These are phyloP conservation scores for Drosophila hawaiiensis DNA, from an alignment of 2,888 invertebrate species.

Conservation along the genomic window DNA sequence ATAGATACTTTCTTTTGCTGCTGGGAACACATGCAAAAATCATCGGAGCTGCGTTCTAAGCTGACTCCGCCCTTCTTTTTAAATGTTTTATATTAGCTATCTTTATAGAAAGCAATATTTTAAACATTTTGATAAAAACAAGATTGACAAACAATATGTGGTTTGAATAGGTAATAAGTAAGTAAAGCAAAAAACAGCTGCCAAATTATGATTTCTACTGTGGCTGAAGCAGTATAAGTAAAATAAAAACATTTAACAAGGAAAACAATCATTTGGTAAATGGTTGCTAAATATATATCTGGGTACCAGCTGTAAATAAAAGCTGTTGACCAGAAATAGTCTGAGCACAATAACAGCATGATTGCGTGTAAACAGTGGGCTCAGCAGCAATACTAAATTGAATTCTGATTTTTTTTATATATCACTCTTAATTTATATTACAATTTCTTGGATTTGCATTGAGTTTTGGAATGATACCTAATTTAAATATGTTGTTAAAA, in stretches of 20 bases:
- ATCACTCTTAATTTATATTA: not conserved
- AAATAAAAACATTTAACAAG: not conserved
- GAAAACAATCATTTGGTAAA: not conserved
- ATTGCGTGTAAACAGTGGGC: not conserved
- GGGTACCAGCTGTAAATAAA: not conserved
- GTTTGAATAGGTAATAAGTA: conserved; percentile 40
- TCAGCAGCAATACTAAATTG: not conserved
- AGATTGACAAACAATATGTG: conserved; percentile 7
- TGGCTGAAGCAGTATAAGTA: not conserved
- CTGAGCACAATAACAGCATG: not conserved
- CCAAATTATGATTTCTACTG: conserved; percentile 19
- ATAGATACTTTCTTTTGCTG: not conserved
- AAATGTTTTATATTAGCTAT: not conserved
- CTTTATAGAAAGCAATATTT: not conserved
- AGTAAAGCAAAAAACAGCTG: conserved; percentile 50
- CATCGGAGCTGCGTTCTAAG: not conserved
- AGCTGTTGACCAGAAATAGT: not conserved
- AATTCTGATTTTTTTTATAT: not conserved
- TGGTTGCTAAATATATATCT: not conserved
- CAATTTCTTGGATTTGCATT: not conserved
- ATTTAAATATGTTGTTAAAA: not conserved
- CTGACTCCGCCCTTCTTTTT: not conserved
- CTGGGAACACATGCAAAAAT: not conserved
- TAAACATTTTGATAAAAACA: conserved; percentile 5
- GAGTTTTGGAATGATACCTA: not conserved